These are phyloP conservation scores for Eupeodes luniger DNA, from an alignment of 2,888 invertebrate species.

Conservation along the genomic window DNA sequence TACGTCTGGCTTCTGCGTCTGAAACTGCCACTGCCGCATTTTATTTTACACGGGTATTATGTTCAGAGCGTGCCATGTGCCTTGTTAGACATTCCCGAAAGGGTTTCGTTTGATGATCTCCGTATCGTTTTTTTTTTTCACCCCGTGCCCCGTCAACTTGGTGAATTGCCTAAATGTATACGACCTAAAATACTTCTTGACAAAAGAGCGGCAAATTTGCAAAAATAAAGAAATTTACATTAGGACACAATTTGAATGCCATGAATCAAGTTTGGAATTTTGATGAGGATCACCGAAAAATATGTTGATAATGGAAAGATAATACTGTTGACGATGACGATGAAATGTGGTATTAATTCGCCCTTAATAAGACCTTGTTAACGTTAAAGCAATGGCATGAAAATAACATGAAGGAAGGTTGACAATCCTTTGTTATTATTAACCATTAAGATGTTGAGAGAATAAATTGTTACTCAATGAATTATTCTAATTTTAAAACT, in stretches of 20 bases:
- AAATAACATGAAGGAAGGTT: background rate
- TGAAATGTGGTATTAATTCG: slow-evolving; percentile 10
- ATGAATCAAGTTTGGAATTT: slow-evolving; percentile 66
- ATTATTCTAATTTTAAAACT: no score
- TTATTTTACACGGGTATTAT: slow-evolving; percentile 44
- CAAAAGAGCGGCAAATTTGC: slow-evolving; percentile 55
- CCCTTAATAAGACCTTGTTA: background rate
- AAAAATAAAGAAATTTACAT: slow-evolving; percentile 71
- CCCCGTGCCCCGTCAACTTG: background rate
- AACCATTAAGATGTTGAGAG: no score
- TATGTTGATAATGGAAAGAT: slow-evolving; percentile 53
- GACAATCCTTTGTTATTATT: no score
- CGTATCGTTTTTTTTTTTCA: slow-evolving; percentile 6
- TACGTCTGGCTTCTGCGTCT: background rate
- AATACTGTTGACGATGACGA: slow-evolving; percentile 2
- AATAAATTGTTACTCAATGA: no score
- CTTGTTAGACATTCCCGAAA: slow-evolving; percentile 74
- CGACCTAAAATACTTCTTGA: slow-evolving; percentile 6
- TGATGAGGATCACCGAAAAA: slow-evolving; percentile 65
- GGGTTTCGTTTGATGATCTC: slow-evolving; percentile 66
- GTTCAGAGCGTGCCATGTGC: slow-evolving; percentile 75
- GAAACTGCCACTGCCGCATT: slow-evolving; percentile 7
- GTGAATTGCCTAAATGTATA: background rate
- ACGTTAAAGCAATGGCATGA: background rate
- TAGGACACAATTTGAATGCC: slow-evolving; percentile 74